phyloP scores from a whole-genome alignment of 2,113 vertebrate species.

The Dipodomys merriami region DNA sequence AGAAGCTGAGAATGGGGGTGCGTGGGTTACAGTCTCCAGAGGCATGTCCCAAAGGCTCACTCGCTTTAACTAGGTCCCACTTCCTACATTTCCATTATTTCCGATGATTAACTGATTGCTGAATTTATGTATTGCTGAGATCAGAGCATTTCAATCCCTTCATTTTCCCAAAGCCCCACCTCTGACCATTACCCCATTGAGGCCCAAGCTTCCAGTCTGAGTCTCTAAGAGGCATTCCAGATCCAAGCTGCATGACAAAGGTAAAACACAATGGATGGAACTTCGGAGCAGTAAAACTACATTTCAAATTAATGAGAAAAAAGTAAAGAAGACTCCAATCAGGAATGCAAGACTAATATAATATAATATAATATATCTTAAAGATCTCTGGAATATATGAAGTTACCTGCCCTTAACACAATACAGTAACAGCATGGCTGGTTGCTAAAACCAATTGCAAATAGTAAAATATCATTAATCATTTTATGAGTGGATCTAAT shows the following conservation, averaged over 20 bases:
- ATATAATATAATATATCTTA: neutral
- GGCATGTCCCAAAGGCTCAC: too few species aligned
- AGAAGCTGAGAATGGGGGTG: too few species aligned
- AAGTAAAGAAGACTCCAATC: neutral
- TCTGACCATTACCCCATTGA: neutral
- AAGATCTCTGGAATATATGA: neutral
- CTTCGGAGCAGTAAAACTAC: neutral
- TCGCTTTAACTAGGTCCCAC: too few species aligned
- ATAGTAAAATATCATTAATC: conserved; percentile 32
- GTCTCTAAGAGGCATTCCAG: neutral
- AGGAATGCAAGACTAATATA: conserved; percentile 5
- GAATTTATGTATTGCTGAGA: neutral
- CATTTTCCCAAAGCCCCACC: neutral
- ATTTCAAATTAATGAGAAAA: neutral
- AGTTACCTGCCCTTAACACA: neutral
- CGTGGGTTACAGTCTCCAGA: too few species aligned
- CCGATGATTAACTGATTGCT: too few species aligned
- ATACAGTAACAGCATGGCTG: conserved; percentile 18
- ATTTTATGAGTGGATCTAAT: conserved; percentile 37
- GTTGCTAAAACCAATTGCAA: conserved; percentile 32
- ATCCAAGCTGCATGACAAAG: neutral
- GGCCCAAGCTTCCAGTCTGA: neutral
- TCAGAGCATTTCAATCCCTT: neutral
- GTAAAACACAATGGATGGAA: neutral
- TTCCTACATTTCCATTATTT: too few species aligned